phyloP scores from a whole-genome alignment of 1,140 invertebrate genomes.

The Macrosteles quadrilineatus region DNA sequence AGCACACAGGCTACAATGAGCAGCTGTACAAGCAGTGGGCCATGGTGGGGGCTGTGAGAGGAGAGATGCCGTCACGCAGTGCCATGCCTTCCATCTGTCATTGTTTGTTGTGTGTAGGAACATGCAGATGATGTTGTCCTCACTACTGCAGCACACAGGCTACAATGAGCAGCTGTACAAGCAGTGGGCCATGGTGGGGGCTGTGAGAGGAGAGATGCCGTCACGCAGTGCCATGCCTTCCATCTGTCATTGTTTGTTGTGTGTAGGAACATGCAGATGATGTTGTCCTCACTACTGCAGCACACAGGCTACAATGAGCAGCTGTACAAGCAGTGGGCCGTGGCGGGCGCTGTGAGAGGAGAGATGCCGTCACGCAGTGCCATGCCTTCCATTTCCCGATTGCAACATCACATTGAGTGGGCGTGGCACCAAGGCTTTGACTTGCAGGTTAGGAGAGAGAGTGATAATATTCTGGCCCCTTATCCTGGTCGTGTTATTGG shows the following conservation, averaged over 20 bases:
- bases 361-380: constrained; percentile 59
- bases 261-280: constrained; percentile 85
- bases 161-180: constrained; percentile 69
- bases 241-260: no score
- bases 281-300: constrained; percentile 77
- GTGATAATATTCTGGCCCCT: no score
- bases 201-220: constrained; percentile 51
- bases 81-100: no score
- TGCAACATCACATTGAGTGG: constrained; percentile 81
- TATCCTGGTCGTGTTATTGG: no score
- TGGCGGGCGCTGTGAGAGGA: constrained; percentile 49
- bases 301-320: constrained; percentile 71
- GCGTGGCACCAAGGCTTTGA: constrained; percentile 91
- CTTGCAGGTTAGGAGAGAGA: no score
- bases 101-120: constrained; percentile 74
- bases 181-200: constrained; percentile 47
- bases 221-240: constrained; percentile 60
- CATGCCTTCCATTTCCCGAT: constrained; percentile 80
- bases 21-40: constrained; percentile 59
- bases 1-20: constrained; percentile 71
- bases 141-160: constrained; percentile 69
- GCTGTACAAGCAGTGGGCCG: constrained; percentile 54
- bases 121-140: constrained; percentile 87
- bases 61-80: no score
- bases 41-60: no score